Percentiles rank a stretch among this genome's conserved stretches.
These are phyloP conservation scores for Halictus rubicundus DNA, from an alignment of 1,140 invertebrate genomes.

Conservation along the genomic window DNA sequence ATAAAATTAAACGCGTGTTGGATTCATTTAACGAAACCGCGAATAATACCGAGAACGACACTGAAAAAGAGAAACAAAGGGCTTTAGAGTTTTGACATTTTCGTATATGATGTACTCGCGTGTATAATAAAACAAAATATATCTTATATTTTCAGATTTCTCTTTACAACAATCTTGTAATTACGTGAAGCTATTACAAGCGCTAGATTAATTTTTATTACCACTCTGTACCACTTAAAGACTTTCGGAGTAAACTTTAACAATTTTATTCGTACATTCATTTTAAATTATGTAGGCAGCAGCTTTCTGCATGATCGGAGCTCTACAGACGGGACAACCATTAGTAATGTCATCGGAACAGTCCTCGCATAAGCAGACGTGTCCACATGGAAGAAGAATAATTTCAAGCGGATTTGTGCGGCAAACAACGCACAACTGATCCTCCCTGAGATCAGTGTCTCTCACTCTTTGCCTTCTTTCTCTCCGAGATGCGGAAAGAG, in stretches of 20 bases:
- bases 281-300: slow-evolving; percentile 84
- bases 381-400: slow-evolving; percentile 90
- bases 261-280: neutral
- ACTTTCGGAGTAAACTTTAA: neutral
- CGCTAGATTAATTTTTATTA: neutral
- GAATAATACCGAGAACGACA: slow-evolving; percentile 9
- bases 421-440: slow-evolving; percentile 89
- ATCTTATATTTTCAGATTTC: neutral
- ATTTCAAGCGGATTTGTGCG: slow-evolving; percentile 89
- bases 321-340: slow-evolving; percentile 88
- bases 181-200: neutral
- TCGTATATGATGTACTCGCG: neutral
- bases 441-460: slow-evolving; percentile 83
- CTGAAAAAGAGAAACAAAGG: slow-evolving; percentile 11
- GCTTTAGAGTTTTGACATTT: slow-evolving; percentile 58
- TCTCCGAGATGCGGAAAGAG: slow-evolving; percentile 83
- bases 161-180: neutral
- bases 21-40: slow-evolving; percentile 6
- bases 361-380: slow-evolving; percentile 91
- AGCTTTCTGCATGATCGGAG: slow-evolving; percentile 83
- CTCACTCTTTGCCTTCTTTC: slow-evolving; percentile 84
- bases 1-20: slow-evolving; percentile 85
- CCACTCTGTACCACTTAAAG: neutral
- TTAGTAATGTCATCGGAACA: slow-evolving; percentile 86
- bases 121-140: slow-evolving; percentile 30